phyloP scores from a whole-genome alignment of 2,888 invertebrate species.

The Exocentrus adspersus region DNA sequence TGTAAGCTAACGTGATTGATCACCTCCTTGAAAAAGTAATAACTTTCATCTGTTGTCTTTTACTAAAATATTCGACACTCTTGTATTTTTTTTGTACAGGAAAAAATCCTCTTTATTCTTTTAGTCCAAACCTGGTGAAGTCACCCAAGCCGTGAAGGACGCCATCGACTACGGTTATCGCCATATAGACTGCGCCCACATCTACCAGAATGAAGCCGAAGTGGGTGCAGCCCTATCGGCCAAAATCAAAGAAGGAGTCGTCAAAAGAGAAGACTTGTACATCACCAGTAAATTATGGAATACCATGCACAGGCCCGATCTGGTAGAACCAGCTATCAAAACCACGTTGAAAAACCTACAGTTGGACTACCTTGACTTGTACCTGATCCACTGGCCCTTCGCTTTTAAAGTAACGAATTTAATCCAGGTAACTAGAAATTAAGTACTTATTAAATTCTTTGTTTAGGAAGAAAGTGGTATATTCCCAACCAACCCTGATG shows the following conservation, averaged over 20 bases:
- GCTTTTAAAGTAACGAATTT: no score
- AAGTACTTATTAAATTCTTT: no score
- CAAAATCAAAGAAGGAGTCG: constrained; percentile 73
- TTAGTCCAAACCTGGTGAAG: constrained; percentile 74
- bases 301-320: constrained; percentile 57
- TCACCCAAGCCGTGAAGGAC: constrained; percentile 72
- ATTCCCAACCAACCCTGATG: constrained; percentile 44
- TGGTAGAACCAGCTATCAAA: constrained; percentile 42
- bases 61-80: no score
- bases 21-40: no score
- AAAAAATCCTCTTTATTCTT: constrained; percentile 42
- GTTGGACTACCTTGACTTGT: constrained; percentile 50
- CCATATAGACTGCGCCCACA: constrained; percentile 77
- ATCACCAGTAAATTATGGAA: constrained; percentile 82
- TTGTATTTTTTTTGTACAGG: not conserved
- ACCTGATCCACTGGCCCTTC: constrained; percentile 51
- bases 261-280: constrained; percentile 80
- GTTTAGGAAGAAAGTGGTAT: constrained; percentile 56
- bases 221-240: constrained; percentile 74
- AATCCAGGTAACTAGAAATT: no score
- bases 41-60: no score
- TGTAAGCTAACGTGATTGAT: no score
- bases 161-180: constrained; percentile 82
- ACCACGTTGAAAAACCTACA: constrained; percentile 40
- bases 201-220: constrained; percentile 77